These are phyloP conservation scores for Choristoneura fumiferana DNA, from an alignment of 1,140 invertebrate species.

Conservation along the genomic window DNA sequence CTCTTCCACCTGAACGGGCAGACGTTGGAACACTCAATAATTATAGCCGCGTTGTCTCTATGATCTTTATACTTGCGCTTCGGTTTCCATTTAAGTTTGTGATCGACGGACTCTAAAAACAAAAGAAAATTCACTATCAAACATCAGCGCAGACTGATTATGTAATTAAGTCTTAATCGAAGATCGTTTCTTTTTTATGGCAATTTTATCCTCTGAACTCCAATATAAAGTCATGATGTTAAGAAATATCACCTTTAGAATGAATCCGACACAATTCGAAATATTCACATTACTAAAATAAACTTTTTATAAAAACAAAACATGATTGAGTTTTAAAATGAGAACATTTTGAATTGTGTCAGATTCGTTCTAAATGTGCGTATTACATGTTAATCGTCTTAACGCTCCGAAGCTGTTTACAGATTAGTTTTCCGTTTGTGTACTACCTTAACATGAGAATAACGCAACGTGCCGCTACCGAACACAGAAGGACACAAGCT, in stretches of 20 bases:
- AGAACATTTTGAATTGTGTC: too few relatives aligned
- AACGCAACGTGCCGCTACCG: conserved; percentile 33
- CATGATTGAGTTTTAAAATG: too few relatives aligned
- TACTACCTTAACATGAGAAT: conserved; percentile 44
- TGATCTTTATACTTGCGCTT: conserved; percentile 62
- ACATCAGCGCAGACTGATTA: neutral
- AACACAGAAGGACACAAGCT: conserved; percentile 46
- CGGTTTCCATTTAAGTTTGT: conserved; percentile 57
- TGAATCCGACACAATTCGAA: too few relatives aligned
- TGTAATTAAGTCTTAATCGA: too few relatives aligned
- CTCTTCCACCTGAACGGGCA: conserved; percentile 63
- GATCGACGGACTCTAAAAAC: conserved; percentile 55
- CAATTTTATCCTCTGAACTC: too few relatives aligned
- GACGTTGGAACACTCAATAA: conserved; percentile 62
- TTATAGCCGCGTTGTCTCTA: conserved; percentile 64
- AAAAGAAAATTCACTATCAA: conserved; percentile 55
- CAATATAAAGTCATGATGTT: too few relatives aligned
- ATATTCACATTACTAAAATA: too few relatives aligned
- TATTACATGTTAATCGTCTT: neutral
- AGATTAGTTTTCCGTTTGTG: conserved; percentile 32
- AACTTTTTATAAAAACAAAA: too few relatives aligned
- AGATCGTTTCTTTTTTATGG: too few relatives aligned
- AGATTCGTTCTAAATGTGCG: too few relatives aligned
- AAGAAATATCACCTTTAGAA: too few relatives aligned
- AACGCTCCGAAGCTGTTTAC: neutral